Conservation (phyloP, 2,797 vertebrate species). For the Anas acuta region DNA sequence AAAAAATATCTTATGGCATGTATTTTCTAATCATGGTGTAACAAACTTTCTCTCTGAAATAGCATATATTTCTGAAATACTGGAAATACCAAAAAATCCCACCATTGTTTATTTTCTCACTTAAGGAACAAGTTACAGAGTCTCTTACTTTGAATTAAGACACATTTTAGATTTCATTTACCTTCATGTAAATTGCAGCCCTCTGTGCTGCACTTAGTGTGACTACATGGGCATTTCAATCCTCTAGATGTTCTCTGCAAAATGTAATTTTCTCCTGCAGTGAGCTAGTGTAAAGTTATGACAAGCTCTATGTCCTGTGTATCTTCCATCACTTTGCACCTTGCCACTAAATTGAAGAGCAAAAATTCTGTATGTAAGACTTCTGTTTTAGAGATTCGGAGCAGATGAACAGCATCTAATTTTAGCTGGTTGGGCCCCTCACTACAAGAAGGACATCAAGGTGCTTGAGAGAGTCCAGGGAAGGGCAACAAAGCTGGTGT, state of each 20-base stretch:
- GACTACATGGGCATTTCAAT: neutral
- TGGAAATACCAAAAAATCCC: neutral
- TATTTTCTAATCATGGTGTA: neutral
- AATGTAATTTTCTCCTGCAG: neutral
- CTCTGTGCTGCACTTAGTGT: neutral
- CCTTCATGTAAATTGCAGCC: neutral
- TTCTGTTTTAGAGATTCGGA: neutral
- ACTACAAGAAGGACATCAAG: no score
- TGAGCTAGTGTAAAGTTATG: neutral
- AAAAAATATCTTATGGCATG: neutral
- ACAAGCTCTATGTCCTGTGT: neutral
- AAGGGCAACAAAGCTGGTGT: no score
- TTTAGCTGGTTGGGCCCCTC: neutral
- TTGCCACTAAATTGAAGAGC: neutral
- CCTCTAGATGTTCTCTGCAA: neutral
- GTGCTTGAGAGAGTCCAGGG: no score
- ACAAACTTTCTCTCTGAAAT: constrained; percentile 1
- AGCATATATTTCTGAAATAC: neutral
- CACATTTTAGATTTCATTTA: neutral
- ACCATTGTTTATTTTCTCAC: neutral
- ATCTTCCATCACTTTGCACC: neutral
- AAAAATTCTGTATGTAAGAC: neutral
- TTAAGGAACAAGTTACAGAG: neutral
- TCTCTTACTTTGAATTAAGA: neutral
- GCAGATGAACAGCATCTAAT: neutral